Evolutionary conservation across 2,797 vertebrate genomes (phyloP).

Genomic region (Sylvia borin): DNA sequence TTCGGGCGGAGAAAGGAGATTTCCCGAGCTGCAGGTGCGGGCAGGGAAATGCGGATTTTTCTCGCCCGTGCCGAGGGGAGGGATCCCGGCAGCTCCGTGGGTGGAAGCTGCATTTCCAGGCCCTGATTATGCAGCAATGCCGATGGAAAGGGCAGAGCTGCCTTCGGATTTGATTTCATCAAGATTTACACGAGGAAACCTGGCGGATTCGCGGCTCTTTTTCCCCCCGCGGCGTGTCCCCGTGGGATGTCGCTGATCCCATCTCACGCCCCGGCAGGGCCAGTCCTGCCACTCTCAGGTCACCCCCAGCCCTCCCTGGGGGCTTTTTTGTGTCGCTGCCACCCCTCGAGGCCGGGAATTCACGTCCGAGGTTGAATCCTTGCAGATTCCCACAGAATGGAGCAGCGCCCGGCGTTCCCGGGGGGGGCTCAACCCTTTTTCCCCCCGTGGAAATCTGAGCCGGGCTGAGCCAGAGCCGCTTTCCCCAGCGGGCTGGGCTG

Average conservation of each 20-base stretch:
- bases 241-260: rapidly evolving
- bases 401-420: background rate
- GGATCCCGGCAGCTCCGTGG: background rate
- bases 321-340: rapidly evolving
- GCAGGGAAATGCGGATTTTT: background rate
- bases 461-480: rapidly evolving
- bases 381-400: background rate
- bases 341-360: rapidly evolving
- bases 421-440: background rate
- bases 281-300: rapidly evolving
- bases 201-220: background rate
- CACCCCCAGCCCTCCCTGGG: background rate
- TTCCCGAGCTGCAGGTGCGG: background rate
- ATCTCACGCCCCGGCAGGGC: background rate
- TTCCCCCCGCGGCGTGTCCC: background rate
- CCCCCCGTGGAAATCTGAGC: rapidly evolving
- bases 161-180: background rate
- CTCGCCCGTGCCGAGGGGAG: background rate
- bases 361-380: rapidly evolving
- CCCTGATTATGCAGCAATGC: constrained; percentile 1
- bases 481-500: background rate
- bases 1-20: background rate
- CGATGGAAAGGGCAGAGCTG: background rate
- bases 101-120: constrained; percentile 19
- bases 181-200: background rate